Conservation (phyloP, 2,797 vertebrate species). For the Yasuhikotakia modesta region DNA sequence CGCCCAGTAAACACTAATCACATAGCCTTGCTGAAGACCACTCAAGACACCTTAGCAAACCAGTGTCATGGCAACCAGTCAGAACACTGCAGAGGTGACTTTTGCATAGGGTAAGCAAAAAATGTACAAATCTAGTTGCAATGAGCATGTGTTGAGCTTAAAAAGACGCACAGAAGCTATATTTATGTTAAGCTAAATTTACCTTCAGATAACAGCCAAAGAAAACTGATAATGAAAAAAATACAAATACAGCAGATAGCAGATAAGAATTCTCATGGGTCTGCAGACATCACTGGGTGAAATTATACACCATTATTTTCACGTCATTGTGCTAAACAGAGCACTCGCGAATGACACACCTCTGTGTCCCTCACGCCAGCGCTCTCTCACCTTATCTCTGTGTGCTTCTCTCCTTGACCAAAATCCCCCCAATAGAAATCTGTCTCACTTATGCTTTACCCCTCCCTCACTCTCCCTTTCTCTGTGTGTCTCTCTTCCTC, state of each 20-base stretch:
- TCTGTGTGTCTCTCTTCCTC: constrained; percentile 11
- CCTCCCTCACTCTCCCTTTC: constrained; percentile 33
- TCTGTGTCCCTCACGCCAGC: neutral
- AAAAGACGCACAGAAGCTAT: neutral
- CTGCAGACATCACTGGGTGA: constrained; percentile 3
- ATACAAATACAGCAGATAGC: constrained; percentile 19
- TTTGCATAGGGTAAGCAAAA: neutral
- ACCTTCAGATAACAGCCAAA: constrained; percentile 38
- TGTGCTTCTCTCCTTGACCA: neutral
- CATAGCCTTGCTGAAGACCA: constrained; percentile 7
- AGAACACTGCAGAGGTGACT: neutral
- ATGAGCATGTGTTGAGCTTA: neutral
- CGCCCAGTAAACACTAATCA: neutral
- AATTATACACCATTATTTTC: constrained; percentile 15
- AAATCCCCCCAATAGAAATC: constrained; percentile 17
- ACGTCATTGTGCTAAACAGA: neutral
- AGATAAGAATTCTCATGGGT: neutral
- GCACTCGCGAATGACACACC: constrained; percentile 11
- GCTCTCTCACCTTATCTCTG: neutral
- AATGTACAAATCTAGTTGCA: neutral
- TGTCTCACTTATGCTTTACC: neutral
- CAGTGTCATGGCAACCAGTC: constrained; percentile 19
- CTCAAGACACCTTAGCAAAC: constrained; percentile 19
- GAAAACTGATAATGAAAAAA: constrained; percentile 25
- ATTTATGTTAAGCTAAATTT: constrained; percentile 36